A percentile compares a stretch with the other conserved stretches of the same genome.
Evolutionary conservation across 37 sponge, comb jelly and placozoan species (phyloP).

Genomic region (Theonella swinhoei): DNA sequence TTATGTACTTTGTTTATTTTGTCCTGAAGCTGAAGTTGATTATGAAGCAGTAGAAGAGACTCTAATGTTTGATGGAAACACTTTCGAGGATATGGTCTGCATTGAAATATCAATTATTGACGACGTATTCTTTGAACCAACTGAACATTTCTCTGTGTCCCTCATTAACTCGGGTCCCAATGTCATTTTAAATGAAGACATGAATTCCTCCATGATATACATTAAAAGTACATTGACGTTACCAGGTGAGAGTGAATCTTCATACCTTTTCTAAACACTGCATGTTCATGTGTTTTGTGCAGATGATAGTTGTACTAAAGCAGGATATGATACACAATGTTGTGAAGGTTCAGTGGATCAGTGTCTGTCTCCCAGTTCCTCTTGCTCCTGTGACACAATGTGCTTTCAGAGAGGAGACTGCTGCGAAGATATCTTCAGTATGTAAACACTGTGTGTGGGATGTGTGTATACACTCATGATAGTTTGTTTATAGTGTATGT

Average conservation of each 20-base stretch:
- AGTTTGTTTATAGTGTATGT: neutral
- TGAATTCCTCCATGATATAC: neutral
- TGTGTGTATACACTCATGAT: neutral
- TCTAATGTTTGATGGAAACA: neutral
- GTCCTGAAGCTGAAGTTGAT: no score
- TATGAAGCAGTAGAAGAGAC: no score
- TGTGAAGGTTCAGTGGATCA: neutral
- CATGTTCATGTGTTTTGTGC: no score
- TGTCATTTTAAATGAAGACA: neutral
- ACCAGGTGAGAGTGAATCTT: neutral
- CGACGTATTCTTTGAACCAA: neutral
- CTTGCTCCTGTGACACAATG: neutral
- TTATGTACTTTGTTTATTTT: no score
- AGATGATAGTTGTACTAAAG: neutral
- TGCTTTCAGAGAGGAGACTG: neutral
- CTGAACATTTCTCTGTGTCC: neutral
- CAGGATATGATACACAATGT: neutral
- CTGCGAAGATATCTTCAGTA: neutral
- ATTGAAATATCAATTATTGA: neutral
- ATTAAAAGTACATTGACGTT: neutral
- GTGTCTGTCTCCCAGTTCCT: neutral
- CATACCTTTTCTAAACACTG: no score
- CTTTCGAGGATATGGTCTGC: neutral
- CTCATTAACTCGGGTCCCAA: neutral
- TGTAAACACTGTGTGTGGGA: no score